Conservation (phyloP, 2,797 vertebrate species). For the Myripristis jacobus region DNA sequence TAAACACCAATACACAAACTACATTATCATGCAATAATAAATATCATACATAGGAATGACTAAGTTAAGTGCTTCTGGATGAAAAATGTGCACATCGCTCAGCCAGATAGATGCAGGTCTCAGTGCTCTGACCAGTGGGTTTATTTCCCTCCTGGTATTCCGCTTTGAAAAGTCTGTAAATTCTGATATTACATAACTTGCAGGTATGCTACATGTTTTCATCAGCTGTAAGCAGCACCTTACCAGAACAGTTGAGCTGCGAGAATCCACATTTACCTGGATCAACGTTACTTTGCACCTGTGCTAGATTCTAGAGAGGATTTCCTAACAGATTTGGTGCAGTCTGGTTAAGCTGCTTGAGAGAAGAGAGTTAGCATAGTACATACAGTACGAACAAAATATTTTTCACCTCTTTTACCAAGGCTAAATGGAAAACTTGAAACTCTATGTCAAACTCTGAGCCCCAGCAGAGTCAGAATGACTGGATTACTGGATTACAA, state of each 20-base stretch:
- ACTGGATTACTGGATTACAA: no score
- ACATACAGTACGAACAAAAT: not conserved
- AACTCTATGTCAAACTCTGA: not conserved
- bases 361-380: not conserved
- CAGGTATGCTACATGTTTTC: slow-evolving; percentile 14
- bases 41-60: no score
- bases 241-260: slow-evolving; percentile 25
- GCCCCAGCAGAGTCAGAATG: not conserved
- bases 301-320: slow-evolving; percentile 1
- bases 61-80: not conserved
- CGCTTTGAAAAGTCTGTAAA: slow-evolving; percentile 15
- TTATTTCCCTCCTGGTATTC: not conserved
- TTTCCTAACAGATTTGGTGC: slow-evolving; percentile 11
- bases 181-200: slow-evolving; percentile 23
- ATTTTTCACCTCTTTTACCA: not conserved
- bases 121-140: no score
- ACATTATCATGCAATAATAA: no score
- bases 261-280: slow-evolving; percentile 13
- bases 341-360: not conserved
- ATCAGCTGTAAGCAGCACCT: slow-evolving; percentile 16
- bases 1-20: no score
- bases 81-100: not conserved
- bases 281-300: not conserved
- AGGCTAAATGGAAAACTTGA: not conserved
- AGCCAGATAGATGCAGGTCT: not conserved